Evolutionary conservation across 2,888 invertebrate genomes (phyloP), one percentile per base, ranked within the genome.

Genomic region (Pimpla rufipes): DNA sequence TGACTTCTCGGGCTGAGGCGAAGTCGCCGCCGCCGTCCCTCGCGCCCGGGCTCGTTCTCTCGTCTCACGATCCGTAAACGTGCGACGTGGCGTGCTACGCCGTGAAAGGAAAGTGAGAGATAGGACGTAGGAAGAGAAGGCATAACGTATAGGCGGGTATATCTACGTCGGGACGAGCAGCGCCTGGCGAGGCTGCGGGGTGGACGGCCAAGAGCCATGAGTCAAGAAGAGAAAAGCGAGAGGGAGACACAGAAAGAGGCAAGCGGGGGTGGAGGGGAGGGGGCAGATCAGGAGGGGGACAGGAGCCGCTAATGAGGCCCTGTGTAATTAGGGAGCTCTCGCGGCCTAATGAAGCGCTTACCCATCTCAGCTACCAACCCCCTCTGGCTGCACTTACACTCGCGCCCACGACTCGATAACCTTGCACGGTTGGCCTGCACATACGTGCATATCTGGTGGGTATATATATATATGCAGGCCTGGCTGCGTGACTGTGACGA

Each of bases 331-430:
- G 93, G 92, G 90, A 92, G 92, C 92, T 93, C 93, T 93, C 93
- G 93, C 92, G 93, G 91, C 90, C 93, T 93, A 93, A 93, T 93
- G 93, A 93, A 93, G 93, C 93, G 92, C 93, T 93, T 93, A 93
- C 91, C 91, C 91, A 91, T 90, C 91, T 91, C 90, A 89, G 89
- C 89, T 91, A 90, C 89, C 88, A 88, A 88, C 89, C 90, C 90
- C 87, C 74, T 78, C 62, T 78, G 82, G 85, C 77, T 70, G 79
- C 64, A 81, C 82, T 79, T 80, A 85, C 77, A 83, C 85, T 87
- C 83, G 76, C 77, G 80, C 81, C 83, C 88, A 87, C 84, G 84
- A 85, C 87, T 86, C 87, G 81, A 83, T 73, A 85, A 81, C 86
- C 85, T 85, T 86, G 85, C 85, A 86, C 78, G 81, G 82, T 45